Percentiles rank a stretch among this genome's conserved stretches.
Evolutionary conservation across 2,797 vertebrate species (phyloP).

Genomic region (Enoplosus armatus): DNA sequence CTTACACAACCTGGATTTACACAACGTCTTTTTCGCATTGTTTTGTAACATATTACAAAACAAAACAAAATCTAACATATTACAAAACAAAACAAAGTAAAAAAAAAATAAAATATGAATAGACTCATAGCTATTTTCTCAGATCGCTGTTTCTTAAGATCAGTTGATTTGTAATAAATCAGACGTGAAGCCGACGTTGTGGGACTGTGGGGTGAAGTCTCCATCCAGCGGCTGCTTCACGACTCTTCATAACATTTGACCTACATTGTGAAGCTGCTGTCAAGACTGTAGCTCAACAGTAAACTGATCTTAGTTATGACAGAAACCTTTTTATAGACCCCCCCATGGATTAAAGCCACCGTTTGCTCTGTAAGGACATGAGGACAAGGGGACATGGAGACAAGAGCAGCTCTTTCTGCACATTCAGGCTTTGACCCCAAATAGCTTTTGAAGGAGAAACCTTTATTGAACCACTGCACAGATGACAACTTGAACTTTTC

Average conservation of each 20-base stretch:
- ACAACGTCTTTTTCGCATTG: conserved; percentile 11
- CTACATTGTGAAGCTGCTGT: not conserved
- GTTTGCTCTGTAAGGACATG: not conserved
- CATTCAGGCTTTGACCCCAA: not conserved
- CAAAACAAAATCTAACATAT: conserved; percentile 22
- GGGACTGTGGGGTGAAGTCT: not conserved
- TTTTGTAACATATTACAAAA: conserved; percentile 40
- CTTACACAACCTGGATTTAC: conserved; percentile 61
- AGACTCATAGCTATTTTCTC: accelerated
- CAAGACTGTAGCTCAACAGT: not conserved
- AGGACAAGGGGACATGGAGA: not conserved
- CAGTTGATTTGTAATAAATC: not conserved
- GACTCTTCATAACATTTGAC: not conserved
- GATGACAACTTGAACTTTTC: not conserved
- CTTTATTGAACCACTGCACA: conserved; percentile 11
- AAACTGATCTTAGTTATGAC: not conserved
- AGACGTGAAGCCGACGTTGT: not conserved
- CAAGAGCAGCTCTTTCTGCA: no score
- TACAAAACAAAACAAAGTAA: not conserved
- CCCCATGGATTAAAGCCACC: not conserved
- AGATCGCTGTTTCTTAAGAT: accelerated
- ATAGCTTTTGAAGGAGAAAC: conserved; percentile 18
- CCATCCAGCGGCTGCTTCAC: not conserved
- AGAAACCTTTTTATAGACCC: not conserved
- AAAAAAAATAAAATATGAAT: not conserved